Base-by-base conservation (phyloP, 2,797 vertebrate species). In the Enteromius trimaculatus region DNA sequence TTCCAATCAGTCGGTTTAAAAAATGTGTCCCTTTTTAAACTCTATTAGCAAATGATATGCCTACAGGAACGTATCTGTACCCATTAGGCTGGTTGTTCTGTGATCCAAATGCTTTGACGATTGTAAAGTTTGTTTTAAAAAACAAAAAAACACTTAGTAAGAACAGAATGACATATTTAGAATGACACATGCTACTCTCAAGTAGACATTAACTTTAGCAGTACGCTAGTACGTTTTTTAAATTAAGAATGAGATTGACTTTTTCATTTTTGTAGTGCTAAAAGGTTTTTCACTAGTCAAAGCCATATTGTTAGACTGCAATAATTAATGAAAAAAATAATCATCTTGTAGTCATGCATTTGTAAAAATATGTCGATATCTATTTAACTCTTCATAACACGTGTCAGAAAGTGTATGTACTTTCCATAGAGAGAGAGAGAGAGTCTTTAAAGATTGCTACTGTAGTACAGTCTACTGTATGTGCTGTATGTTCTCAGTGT, bases 301-400 rank as follows among this genome's bases (percentile, higher is more conserved):
- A 98, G 97, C 97, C 97, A 98, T 98, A 98, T 95, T 94, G 94
- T 97, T 98, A 96, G 95, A 97, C 93, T 93, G 97, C 97, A 98
- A 99, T 98, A 97, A 97, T 96, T 89, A 89, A 84, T 90, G 86
- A 90, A 92, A 91, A 91, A 83, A 86, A 83, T 84, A 88, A 90
- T 91, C 90, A 86, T 85, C 79, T 87, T 89, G 84, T 77, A 86
- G 90, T 93, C 83, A 87, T 81, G 88, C 88, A 58, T 92, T 91
- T 90, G 88, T 92, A 84, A 81, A 81, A 83, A 88, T 87, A 65
- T 77, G 82, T 84, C 79, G 39, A 82, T 80, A 82, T 87, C 68
- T 85, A 81, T 81, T 79, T 77, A 88, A 89, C 70, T 88, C 84
- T 83, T 90, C 89, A 89, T 77, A 88, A 51, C 86, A 70, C 86